Percentiles rank a stretch among this genome's conserved stretches.
Evolutionary conservation across 2,113 vertebrate genomes (phyloP).

Genomic region (Xenus cinereus): DNA sequence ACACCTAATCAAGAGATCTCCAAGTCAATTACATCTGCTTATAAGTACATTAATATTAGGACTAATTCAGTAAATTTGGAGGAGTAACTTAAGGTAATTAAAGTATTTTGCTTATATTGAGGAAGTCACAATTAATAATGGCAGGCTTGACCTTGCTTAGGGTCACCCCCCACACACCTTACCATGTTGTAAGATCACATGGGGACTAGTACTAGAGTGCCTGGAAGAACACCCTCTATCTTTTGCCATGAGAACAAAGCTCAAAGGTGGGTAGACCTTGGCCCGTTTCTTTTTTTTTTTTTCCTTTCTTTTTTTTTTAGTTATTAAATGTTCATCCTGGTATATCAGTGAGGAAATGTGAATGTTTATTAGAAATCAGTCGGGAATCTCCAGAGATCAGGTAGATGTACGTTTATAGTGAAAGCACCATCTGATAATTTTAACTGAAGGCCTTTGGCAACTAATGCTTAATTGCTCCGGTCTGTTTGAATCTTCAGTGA

Average conservation of each 20-base stretch:
- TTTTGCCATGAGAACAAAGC: not conserved
- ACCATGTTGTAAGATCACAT: not conserved
- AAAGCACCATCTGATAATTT: not conserved
- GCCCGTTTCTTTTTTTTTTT: not conserved
- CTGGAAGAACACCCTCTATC: not conserved
- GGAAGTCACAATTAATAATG: not conserved
- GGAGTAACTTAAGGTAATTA: not conserved
- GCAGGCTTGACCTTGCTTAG: not conserved
- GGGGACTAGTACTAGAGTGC: not conserved
- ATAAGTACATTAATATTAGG: not conserved
- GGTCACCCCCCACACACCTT: not conserved
- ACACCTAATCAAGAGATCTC: not conserved
- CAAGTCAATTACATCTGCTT: not conserved
- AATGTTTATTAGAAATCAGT: not conserved
- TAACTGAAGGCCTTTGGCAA: slow-evolving; percentile 20
- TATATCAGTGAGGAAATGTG: not conserved
- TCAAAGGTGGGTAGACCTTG: not conserved
- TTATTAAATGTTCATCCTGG: not conserved
- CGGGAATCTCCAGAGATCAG: not conserved
- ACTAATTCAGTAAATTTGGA: not conserved
- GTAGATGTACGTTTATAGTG: not conserved
- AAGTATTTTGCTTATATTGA: not conserved
- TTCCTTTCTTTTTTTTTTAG: not conserved
- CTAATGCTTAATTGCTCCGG: slow-evolving; percentile 37
- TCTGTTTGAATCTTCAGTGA: slow-evolving; percentile 44